phyloP scores from a whole-genome alignment of 2,113 vertebrate genomes.

The Electrona antarctica region DNA sequence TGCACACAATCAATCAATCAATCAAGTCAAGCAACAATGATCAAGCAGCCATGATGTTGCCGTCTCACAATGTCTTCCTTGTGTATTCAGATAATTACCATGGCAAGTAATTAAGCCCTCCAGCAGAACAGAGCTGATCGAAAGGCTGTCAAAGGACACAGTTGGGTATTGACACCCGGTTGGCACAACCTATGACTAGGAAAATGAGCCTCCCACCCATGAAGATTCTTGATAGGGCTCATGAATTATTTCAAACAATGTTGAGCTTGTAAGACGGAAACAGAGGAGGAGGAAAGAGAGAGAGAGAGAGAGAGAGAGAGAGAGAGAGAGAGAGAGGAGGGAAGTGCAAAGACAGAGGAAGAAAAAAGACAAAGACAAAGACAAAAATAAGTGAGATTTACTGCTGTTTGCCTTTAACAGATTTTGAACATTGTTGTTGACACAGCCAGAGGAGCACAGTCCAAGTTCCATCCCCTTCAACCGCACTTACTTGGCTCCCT shows the following conservation, averaged over 20 bases:
- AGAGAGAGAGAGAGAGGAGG: neutral
- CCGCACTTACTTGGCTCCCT: conserved; percentile 30
- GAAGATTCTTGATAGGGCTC: conserved; percentile 50
- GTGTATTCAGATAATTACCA: conserved; percentile 45
- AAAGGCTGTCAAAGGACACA: conserved; percentile 38
- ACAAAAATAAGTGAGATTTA: conserved; percentile 32
- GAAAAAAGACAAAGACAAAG: conserved; percentile 1
- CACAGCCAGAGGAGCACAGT: conserved; percentile 23
- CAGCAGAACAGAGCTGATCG: neutral
- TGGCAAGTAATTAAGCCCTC: conserved; percentile 40
- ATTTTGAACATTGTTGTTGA: conserved; percentile 55
- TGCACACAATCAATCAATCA: too few relatives aligned
- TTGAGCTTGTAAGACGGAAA: conserved; percentile 32
- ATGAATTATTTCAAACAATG: conserved; percentile 57
- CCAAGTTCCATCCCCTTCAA: conserved; percentile 38
- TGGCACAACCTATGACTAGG: conserved; percentile 26
- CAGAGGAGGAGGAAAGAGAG: neutral
- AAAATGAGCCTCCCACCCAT: conserved; percentile 55
- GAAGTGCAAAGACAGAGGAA: neutral
- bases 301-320: conserved; percentile 2
- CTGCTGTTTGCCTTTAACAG: conserved; percentile 19
- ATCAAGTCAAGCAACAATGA: neutral
- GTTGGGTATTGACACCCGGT: conserved; percentile 31
- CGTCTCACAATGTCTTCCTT: neutral
- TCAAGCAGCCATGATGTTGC: neutral